Evolutionary conservation across 2,888 invertebrate genomes (phyloP), one percentile per base, ranked within the genome.

Genomic region (Hemithea aestivaria): DNA sequence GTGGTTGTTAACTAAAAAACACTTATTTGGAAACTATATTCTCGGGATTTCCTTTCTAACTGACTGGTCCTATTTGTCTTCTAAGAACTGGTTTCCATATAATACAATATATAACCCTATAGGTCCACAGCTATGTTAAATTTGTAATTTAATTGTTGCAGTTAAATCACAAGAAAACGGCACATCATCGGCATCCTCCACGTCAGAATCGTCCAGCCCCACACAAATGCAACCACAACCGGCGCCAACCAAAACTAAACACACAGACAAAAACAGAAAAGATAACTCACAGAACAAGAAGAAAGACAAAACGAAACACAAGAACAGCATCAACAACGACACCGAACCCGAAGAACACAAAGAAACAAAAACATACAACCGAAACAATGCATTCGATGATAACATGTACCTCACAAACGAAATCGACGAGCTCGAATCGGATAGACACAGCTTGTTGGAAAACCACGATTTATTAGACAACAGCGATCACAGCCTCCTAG

Each of bases 91-190:
- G n/a, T n/a, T n/a, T n/a, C n/a, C n/a, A n/a, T n/a, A n/a, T n/a
- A n/a, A n/a, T n/a, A n/a, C n/a, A n/a, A n/a, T n/a, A n/a, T n/a
- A n/a, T n/a, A n/a, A n/a, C n/a, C n/a, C n/a, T n/a, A n/a, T n/a
- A n/a, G n/a, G n/a, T n/a, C n/a, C n/a, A n/a, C n/a, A n/a, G n/a
- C n/a, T n/a, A n/a, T 16, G 10, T 12, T 22, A 6, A 8, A 24
- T 20, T 25, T 22, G 6, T 1, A 20, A 5, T n/a, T 33, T 1
- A 32, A 10, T 21, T 55, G 26, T 72, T 72, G 10, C 75, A 87
- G 84, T 67, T 64, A 82, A 83, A 67, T 79, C 79, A 85, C 84
- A 87, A 80, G 84, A 85, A 79, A 85, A 84, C 65, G 79, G 81
- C 70, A 81, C 78, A 66, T 82, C 84, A 62, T 79, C 81, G 67